Evolutionary conservation across 2,113 vertebrate species (phyloP).

Genomic region (Spheniscus mendiculus): DNA sequence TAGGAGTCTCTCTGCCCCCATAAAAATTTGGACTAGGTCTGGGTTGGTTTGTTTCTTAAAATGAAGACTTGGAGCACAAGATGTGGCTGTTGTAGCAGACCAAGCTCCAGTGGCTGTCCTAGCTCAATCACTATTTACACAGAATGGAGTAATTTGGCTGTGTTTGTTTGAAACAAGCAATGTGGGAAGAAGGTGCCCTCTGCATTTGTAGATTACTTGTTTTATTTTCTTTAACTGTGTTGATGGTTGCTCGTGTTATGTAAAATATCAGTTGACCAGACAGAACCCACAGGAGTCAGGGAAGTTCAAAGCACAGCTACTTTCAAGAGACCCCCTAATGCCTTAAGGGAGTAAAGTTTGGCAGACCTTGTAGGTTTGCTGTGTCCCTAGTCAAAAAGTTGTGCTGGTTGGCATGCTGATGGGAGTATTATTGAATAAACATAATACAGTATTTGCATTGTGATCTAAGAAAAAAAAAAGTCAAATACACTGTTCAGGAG

Average conservation of each 20-base stretch:
- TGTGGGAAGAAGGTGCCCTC: background rate
- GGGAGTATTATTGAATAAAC: background rate
- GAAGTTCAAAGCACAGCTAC: conserved; percentile 1
- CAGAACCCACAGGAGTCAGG: background rate
- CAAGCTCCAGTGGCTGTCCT: background rate
- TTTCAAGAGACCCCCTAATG: background rate
- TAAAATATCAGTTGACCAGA: background rate
- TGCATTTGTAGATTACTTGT: background rate
- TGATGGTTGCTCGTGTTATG: background rate
- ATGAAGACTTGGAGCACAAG: background rate
- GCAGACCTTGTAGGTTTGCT: background rate
- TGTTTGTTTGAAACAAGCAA: background rate
- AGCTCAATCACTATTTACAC: background rate
- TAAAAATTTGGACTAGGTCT: background rate
- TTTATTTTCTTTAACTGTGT: background rate
- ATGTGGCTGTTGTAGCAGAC: background rate
- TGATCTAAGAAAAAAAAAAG: background rate
- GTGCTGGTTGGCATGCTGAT: background rate
- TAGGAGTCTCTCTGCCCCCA: background rate
- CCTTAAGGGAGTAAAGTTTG: background rate
- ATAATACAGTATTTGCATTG: background rate
- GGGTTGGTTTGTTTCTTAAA: background rate
- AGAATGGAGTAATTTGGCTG: background rate
- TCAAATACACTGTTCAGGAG: background rate
- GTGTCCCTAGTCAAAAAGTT: background rate